Evolutionary conservation across 1,140 invertebrate genomes (phyloP).

Genomic region (Luehdorfia chinensis): DNA sequence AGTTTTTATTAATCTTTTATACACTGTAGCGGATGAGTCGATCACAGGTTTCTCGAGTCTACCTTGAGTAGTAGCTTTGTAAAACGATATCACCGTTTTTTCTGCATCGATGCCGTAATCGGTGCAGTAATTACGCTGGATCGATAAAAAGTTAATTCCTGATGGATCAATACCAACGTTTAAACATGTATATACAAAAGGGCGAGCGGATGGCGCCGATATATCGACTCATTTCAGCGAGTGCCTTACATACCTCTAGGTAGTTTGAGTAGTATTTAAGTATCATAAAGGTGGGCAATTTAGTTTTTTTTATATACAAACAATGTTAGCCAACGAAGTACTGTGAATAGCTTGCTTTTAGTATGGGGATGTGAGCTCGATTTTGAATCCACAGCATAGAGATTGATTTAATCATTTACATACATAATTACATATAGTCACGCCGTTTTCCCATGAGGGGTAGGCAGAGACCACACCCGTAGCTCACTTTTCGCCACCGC

Average conservation of each 20-base stretch:
- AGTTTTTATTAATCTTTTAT: constrained; percentile 1
- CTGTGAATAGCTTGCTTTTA: too few relatives aligned
- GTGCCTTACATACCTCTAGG: background rate
- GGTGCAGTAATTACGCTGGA: background rate
- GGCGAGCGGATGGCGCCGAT: background rate
- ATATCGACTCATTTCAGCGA: background rate
- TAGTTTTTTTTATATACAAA: constrained; percentile 3
- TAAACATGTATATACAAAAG: background rate
- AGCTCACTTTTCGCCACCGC: too few relatives aligned
- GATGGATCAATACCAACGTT: constrained; percentile 13
- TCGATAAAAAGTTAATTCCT: constrained; percentile 1
- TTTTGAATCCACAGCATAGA: too few relatives aligned
- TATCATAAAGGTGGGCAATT: constrained; percentile 3
- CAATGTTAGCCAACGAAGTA: too few relatives aligned
- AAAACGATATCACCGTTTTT: constrained; percentile 6
- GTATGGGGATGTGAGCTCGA: too few relatives aligned
- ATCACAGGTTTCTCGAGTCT: constrained; percentile 7
- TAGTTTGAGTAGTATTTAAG: background rate
- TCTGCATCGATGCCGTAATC: constrained; percentile 3
- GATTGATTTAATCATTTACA: too few relatives aligned
- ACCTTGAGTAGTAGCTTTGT: constrained; percentile 6
- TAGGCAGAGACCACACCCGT: too few relatives aligned
- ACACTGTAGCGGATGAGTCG: background rate
- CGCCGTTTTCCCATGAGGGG: too few relatives aligned
- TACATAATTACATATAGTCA: too few relatives aligned